Conservation (phyloP, 2,888 invertebrate genomes). For the Entomobrya multifasciata region DNA sequence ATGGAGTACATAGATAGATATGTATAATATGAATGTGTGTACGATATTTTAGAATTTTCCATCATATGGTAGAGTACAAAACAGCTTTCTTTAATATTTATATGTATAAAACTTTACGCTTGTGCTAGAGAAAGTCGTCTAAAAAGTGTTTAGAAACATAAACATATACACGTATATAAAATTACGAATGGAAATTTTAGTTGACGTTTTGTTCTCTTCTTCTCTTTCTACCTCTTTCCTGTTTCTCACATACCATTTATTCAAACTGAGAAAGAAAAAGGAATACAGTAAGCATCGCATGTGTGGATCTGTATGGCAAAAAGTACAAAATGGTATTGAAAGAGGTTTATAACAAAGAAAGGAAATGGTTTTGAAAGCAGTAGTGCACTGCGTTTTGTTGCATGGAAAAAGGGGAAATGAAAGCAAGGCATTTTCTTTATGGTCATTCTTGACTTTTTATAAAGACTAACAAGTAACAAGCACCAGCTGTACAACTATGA, state of each 20-base stretch:
- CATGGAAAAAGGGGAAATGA: not conserved
- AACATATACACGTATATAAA: conserved; percentile 6
- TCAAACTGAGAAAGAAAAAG: not conserved
- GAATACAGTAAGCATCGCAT: not conserved
- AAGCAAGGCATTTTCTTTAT: not conserved
- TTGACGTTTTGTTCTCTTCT: conserved; percentile 58
- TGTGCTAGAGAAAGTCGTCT: too few species aligned
- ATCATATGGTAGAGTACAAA: not conserved
- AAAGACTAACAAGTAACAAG: too few species aligned
- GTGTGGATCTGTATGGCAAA: not conserved
- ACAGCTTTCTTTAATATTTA: too few species aligned
- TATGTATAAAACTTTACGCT: too few species aligned
- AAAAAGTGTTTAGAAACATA: not conserved
- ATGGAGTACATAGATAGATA: not conserved
- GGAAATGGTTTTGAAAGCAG: not conserved
- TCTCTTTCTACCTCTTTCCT: not conserved
- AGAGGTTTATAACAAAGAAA: not conserved
- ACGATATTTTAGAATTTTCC: not conserved
- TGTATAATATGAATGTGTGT: not conserved
- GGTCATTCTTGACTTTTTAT: not conserved
- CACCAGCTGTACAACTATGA: not conserved
- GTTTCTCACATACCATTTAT: not conserved
- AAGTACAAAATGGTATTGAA: not conserved
- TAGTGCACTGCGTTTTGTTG: not conserved
- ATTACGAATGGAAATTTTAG: conserved; percentile 64